Percentiles rank a stretch among this genome's conserved stretches.
Conservation (phyloP, 2,113 vertebrate species). For the Oriolus oriolus region DNA sequence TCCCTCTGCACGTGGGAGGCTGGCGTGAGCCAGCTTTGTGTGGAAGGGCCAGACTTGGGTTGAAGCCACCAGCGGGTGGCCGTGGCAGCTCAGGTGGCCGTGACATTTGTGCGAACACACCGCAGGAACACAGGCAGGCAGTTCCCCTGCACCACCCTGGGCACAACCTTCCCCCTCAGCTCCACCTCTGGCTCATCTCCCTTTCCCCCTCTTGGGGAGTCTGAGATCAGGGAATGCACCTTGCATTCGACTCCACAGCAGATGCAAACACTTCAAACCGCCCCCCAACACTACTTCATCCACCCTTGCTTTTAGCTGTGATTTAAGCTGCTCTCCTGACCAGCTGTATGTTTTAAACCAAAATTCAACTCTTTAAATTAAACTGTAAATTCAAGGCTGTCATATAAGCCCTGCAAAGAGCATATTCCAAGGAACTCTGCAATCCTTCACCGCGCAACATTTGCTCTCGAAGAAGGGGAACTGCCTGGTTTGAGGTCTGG, state of each 20-base stretch:
- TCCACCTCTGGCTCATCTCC: not conserved
- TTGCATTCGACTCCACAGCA: not conserved
- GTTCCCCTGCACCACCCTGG: not conserved
- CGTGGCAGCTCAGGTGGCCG: rapidly evolving
- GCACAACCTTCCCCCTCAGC: not conserved
- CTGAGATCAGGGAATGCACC: not conserved
- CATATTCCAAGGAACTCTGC: not conserved
- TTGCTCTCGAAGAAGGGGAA: not conserved
- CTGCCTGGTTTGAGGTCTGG: not conserved
- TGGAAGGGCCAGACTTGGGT: not conserved
- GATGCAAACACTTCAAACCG: not conserved
- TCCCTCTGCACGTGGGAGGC: not conserved
- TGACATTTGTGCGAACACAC: rapidly evolving
- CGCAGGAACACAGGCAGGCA: not conserved
- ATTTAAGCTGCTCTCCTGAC: not conserved
- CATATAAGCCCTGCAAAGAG: not conserved
- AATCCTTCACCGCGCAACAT: not conserved
- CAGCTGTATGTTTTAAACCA: not conserved
- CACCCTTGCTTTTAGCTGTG: not conserved
- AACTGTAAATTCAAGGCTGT: not conserved
- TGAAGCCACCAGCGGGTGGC: not conserved
- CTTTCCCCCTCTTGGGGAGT: no score
- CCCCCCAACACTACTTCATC: not conserved
- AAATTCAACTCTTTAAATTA: not conserved
- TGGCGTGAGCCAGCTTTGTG: not conserved